Percentiles rank a stretch among this genome's conserved stretches.
Evolutionary conservation across 2,113 vertebrate genomes (phyloP).

Genomic region (Sturnira hondurensis): DNA sequence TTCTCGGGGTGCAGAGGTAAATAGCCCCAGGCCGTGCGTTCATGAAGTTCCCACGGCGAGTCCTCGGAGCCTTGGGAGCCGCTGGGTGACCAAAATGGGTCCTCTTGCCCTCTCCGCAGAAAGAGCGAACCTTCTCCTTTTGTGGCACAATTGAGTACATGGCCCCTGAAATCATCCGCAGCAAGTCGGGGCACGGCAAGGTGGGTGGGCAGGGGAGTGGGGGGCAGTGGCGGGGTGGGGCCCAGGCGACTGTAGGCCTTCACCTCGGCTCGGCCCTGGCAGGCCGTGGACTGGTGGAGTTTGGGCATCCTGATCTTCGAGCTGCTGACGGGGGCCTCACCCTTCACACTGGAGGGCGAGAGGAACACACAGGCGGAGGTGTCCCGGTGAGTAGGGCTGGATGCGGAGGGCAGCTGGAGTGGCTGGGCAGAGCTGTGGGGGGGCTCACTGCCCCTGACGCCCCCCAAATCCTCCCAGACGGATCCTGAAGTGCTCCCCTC

Average conservation of each 20-base stretch:
- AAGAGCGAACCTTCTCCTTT: conserved; percentile 93
- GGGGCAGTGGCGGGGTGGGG: neutral
- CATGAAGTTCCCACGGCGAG: neutral
- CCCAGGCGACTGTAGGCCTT: neutral
- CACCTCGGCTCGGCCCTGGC: neutral
- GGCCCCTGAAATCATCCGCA: conserved; percentile 93
- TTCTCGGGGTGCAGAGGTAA: neutral
- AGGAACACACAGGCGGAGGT: conserved; percentile 93
- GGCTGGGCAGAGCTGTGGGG: conserved; percentile 47
- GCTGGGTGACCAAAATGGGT: neutral
- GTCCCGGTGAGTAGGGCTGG: conserved; percentile 85
- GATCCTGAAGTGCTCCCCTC: conserved; percentile 91
- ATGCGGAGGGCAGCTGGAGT: neutral
- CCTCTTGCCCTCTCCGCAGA: conserved; percentile 74
- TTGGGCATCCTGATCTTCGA: conserved; percentile 93
- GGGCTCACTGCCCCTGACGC: conserved; percentile 64
- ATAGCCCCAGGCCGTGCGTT: neutral
- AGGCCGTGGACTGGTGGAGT: conserved; percentile 96
- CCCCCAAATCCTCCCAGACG: conserved; percentile 81
- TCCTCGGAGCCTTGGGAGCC: neutral
- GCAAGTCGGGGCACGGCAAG: conserved; percentile 91
- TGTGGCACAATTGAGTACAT: conserved; percentile 96
- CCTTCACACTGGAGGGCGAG: conserved; percentile 93
- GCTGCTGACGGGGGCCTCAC: conserved; percentile 91
- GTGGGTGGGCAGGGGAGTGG: conserved; percentile 68